Conservation (phyloP, 2,888 invertebrate genomes). For the Torymus aiolomorphi region DNA sequence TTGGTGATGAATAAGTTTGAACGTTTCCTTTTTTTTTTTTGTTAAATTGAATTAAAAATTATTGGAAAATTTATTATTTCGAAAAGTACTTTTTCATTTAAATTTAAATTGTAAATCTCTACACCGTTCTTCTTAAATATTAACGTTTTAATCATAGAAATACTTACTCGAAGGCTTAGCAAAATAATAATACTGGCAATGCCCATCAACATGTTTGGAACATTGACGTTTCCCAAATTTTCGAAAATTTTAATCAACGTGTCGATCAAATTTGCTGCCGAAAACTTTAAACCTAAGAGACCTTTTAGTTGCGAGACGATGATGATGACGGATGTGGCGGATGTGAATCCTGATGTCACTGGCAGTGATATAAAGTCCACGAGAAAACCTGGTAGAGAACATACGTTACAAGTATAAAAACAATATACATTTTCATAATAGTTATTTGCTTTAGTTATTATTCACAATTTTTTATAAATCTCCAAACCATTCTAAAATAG, state of each 20-base stretch:
- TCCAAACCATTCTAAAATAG: too few relatives aligned
- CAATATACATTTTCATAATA: too few relatives aligned
- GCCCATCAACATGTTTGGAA: constrained; percentile 82
- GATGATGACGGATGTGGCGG: constrained; percentile 89
- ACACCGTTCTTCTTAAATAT: too few relatives aligned
- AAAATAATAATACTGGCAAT: constrained; percentile 81
- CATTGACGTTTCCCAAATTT: constrained; percentile 77
- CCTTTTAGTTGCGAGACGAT: constrained; percentile 85
- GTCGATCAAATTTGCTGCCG: constrained; percentile 82
- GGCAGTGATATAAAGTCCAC: constrained; percentile 90
- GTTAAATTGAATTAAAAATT: too few relatives aligned
- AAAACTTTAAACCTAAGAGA: constrained; percentile 83
- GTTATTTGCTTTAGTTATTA: constrained; percentile 13
- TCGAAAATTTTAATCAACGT: constrained; percentile 77
- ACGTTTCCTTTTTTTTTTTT: too few relatives aligned
- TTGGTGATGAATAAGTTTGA: too few relatives aligned
- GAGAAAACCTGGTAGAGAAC: constrained; percentile 81
- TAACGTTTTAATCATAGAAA: not conserved
- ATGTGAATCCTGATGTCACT: constrained; percentile 90
- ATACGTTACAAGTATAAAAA: too few relatives aligned
- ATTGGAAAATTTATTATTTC: too few relatives aligned
- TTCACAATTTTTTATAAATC: not conserved
- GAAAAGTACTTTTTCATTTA: too few relatives aligned
- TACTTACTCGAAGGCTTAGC: constrained; percentile 82
- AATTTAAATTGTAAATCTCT: too few relatives aligned